These are phyloP conservation scores for Luidia sarsii DNA, from an alignment of 53 echinoderm and acorn worm genomes.

Conservation along the genomic window DNA sequence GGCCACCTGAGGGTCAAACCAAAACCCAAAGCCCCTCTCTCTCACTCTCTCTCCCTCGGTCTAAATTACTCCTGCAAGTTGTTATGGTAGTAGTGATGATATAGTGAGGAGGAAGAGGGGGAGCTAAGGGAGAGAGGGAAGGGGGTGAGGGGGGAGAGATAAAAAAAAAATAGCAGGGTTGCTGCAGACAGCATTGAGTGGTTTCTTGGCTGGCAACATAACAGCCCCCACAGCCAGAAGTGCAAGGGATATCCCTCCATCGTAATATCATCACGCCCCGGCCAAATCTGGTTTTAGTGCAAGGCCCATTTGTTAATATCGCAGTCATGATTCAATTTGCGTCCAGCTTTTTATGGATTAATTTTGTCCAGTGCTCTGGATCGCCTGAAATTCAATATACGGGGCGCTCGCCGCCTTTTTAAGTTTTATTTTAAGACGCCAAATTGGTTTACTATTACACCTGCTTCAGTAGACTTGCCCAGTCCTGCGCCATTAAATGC, in stretches of 20 bases:
- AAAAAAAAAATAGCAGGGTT: conserved; percentile 2
- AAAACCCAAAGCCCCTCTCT: neutral
- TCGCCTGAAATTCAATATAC: conserved; percentile 54
- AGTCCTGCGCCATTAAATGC: conserved; percentile 7
- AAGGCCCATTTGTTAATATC: conserved; percentile 57
- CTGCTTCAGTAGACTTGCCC: conserved; percentile 43
- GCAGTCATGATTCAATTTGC: conserved; percentile 58
- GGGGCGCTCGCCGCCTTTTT: conserved; percentile 25
- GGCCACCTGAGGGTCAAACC: neutral
- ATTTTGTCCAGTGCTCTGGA: conserved; percentile 51
- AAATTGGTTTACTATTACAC: conserved; percentile 62
- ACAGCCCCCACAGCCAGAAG: conserved; percentile 39
- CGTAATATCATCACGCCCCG: conserved; percentile 11
- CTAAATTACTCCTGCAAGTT: conserved; percentile 30
- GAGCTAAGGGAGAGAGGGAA: too few species aligned
- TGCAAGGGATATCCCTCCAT: conserved; percentile 30
- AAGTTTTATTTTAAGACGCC: conserved; percentile 22
- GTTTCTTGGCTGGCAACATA: conserved; percentile 11
- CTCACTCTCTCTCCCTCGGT: too few species aligned
- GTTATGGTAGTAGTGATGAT: conserved; percentile 13
- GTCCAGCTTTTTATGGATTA: conserved; percentile 51
- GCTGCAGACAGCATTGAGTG: neutral
- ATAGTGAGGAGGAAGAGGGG: neutral
- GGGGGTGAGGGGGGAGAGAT: too few species aligned
- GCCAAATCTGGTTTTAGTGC: conserved; percentile 37